Evolutionary conservation across 2,888 invertebrate genomes (phyloP).

Genomic region (Ptychoptera albimana): DNA sequence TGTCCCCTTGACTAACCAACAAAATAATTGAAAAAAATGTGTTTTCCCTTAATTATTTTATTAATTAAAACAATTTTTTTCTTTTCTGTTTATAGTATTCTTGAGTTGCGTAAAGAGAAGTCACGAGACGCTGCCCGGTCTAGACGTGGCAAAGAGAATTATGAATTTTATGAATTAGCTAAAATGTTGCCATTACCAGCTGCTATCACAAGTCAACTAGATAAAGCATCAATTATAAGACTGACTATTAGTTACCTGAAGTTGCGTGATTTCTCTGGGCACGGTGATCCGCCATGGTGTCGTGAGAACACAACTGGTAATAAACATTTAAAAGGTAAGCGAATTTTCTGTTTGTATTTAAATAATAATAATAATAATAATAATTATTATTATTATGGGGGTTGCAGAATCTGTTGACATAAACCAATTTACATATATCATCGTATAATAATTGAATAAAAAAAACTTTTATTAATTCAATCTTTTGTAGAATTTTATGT

Average conservation of each 20-base stretch:
- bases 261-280: constrained; percentile 84
- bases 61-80: constrained; percentile 3
- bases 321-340: constrained; percentile 69
- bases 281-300: constrained; percentile 94
- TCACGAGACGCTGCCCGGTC: constrained; percentile 85
- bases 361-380: too few relatives aligned
- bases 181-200: constrained; percentile 84
- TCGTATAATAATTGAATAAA: too few relatives aligned
- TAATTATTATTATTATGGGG: background rate
- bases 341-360: too few relatives aligned
- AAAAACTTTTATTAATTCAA: too few relatives aligned
- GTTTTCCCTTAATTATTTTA: background rate
- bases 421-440: too few relatives aligned
- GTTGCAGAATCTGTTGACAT: too few relatives aligned
- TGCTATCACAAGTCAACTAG: constrained; percentile 85
- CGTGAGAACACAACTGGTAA: constrained; percentile 61
- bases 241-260: constrained; percentile 92
- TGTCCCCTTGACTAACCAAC: too few relatives aligned
- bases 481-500: too few relatives aligned
- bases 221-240: constrained; percentile 91
- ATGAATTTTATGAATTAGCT: constrained; percentile 90
- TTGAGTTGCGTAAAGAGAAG: constrained; percentile 87
- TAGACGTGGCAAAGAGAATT: constrained; percentile 85
- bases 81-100: constrained; percentile 50
- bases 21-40: background rate